A percentile compares a stretch with the other conserved stretches of the same genome.
Evolutionary conservation across 2,888 invertebrate genomes (phyloP).

Genomic region (Idaea dimidiata): DNA sequence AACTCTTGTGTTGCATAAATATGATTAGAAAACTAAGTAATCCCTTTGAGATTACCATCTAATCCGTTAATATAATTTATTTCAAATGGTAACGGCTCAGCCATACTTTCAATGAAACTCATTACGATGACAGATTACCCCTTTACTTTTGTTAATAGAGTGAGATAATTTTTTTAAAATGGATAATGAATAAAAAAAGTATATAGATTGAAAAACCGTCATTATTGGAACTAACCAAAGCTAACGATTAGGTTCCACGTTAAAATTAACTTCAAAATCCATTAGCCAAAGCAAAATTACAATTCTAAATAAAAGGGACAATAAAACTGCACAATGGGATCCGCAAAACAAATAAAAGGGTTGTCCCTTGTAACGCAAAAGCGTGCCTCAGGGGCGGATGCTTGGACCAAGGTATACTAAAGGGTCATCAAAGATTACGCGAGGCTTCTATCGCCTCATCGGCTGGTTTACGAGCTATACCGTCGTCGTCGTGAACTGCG

Average conservation of each 20-base stretch:
- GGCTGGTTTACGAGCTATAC: not conserved
- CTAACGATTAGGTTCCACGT: not conserved
- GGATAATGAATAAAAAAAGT: not conserved
- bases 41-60: not conserved
- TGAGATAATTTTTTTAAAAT: not conserved
- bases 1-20: too few relatives aligned
- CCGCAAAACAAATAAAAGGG: not conserved
- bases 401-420: not conserved
- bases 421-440: not conserved
- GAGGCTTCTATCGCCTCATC: not conserved
- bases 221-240: not conserved
- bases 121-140: not conserved
- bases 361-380: constrained; percentile 1
- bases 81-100: not conserved
- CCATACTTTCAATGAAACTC: not conserved
- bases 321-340: not conserved
- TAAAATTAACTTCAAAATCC: not conserved
- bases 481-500: not conserved
- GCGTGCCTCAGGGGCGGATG: constrained; percentile 1
- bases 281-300: not conserved
- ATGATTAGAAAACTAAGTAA: too few relatives aligned
- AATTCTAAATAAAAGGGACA: not conserved
- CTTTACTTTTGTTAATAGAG: not conserved
- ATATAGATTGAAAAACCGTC: not conserved
- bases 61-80: not conserved